These are phyloP conservation scores for Pogoniulus pusillus DNA, from an alignment of 2,797 vertebrate genomes.

Conservation along the genomic window DNA sequence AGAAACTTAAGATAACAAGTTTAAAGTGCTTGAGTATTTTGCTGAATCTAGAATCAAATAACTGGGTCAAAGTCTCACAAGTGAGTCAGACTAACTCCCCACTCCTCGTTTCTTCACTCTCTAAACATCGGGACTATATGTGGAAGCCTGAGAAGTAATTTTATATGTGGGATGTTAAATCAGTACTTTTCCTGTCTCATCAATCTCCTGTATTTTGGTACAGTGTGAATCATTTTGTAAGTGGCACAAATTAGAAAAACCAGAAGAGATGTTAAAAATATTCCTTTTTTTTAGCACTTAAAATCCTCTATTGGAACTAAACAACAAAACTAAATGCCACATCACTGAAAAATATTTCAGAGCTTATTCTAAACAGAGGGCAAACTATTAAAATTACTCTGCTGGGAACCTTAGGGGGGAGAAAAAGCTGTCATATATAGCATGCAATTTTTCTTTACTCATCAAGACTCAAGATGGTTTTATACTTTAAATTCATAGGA, in stretches of 20 bases:
- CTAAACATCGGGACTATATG: constrained; percentile 60
- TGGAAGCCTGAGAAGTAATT: constrained; percentile 59
- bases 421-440: neutral
- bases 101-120: neutral
- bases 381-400: neutral
- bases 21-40: constrained; percentile 63
- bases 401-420: neutral
- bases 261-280: constrained; percentile 39
- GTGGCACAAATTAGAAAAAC: constrained; percentile 34
- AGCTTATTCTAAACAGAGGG: neutral
- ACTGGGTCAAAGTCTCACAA: constrained; percentile 69
- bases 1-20: constrained; percentile 57
- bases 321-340: neutral
- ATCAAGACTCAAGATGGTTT: constrained; percentile 1
- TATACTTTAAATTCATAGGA: neutral
- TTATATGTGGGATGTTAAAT: constrained; percentile 57
- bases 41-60: constrained; percentile 64
- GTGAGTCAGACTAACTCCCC: constrained; percentile 61
- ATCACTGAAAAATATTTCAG: neutral
- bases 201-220: constrained; percentile 61
- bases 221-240: constrained; percentile 50
- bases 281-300: neutral
- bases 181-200: constrained; percentile 60
- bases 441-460: neutral
- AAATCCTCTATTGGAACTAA: neutral